phyloP scores from a whole-genome alignment of 1,140 invertebrate species.

The Lithobius niger region DNA sequence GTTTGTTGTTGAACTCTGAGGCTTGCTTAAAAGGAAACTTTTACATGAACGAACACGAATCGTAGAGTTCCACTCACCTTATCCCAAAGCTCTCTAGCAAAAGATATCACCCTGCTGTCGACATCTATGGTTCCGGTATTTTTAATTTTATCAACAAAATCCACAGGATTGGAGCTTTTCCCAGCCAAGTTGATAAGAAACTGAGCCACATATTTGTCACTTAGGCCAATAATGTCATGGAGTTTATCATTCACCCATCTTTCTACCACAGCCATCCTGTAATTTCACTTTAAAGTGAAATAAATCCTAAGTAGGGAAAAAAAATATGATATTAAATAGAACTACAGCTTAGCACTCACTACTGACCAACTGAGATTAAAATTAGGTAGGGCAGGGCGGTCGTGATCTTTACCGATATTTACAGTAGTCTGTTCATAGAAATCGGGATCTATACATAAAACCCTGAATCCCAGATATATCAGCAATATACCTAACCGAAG shows the following conservation, averaged over 20 bases:
- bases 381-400: too few species aligned
- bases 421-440: too few species aligned
- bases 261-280: conserved; percentile 19
- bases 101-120: conserved; percentile 28
- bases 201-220: conserved; percentile 37
- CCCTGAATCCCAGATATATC: too few species aligned
- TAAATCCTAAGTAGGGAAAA: background rate
- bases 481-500: too few species aligned
- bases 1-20: too few species aligned
- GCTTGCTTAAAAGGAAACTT: too few species aligned
- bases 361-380: too few species aligned
- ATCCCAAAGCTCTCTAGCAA: conserved; percentile 31
- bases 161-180: conserved; percentile 29
- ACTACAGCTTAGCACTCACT: too few species aligned
- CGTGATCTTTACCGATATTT: too few species aligned
- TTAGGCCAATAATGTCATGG: conserved; percentile 40
- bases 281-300: background rate
- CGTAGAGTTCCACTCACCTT: conserved; percentile 22
- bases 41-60: background rate
- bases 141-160: conserved; percentile 33
- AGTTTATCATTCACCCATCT: conserved; percentile 40
- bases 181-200: conserved; percentile 38
- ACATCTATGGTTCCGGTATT: conserved; percentile 37
- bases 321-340: background rate
- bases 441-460: too few species aligned